Evolutionary conservation across 2,113 vertebrate species (phyloP).

Genomic region (Tursiops truncatus): DNA sequence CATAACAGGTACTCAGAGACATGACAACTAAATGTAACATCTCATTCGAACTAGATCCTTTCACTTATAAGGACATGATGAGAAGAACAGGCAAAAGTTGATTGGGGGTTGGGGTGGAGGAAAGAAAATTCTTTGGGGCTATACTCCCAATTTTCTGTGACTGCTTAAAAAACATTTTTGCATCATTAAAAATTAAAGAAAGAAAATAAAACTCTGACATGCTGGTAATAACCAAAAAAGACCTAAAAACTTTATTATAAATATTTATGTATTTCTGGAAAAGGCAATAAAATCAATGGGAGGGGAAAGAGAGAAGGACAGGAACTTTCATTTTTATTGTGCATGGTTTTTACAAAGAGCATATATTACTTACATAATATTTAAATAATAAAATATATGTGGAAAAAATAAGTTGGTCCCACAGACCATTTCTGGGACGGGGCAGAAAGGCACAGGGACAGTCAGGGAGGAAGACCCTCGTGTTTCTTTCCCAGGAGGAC

Average conservation of each 20-base stretch:
- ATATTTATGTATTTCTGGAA: not conserved
- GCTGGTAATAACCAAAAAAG: not conserved
- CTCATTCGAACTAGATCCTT: not conserved
- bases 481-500: not conserved
- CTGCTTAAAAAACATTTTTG: not conserved
- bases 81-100: not conserved
- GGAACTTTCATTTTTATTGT: not conserved
- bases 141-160: not conserved
- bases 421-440: not conserved
- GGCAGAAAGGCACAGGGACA: not conserved
- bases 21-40: not conserved
- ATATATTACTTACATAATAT: not conserved
- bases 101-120: not conserved
- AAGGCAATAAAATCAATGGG: not conserved
- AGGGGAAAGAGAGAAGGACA: not conserved
- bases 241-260: not conserved
- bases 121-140: not conserved
- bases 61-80: not conserved
- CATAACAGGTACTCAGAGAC: not conserved
- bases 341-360: not conserved
- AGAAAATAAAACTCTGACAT: not conserved
- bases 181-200: not conserved
- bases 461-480: not conserved
- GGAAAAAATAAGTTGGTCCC: too few relatives aligned
- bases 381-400: not conserved